Base-by-base conservation (phyloP, 1,140 invertebrate genomes). In the Tetramorium parvispinum region DNA sequence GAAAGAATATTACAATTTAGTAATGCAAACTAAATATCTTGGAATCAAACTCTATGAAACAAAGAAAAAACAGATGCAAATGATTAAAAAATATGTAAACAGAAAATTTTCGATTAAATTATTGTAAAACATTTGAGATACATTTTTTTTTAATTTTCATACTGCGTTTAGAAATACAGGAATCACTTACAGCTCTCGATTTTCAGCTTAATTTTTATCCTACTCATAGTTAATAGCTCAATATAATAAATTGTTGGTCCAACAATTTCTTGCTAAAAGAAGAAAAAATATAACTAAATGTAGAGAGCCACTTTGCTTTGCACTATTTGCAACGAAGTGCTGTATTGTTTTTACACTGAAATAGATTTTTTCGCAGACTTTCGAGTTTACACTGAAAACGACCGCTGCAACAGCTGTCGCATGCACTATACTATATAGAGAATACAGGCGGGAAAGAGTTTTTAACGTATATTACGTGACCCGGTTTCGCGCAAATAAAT, bases 391-490 rank as follows among this genome's bases (percentile, higher is more conserved):
- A 73, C 7, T 59, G 53, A 46, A 83, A 59, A 73, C 68, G 68
- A 61, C 2, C 37, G 3, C 16, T 61, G 43, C 40, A 83, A 75
- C 79, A 75, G 68, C 68, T 83, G 79, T 82, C 53, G 79, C 68
- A 11, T n/a, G 16, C 78, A 81, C 53, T n/a, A 73, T 37, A 46
- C 49, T 57, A 57, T 65, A 63, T 13, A 37, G 46, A 24, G 46
- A 43, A 37, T n/a, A 10, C 55, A 21, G 27, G 18, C 40, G 5
- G 53, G 70, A 24, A 57, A 32, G 24, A 83, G 51, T 82, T 83
- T 75, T 83, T 83, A 73, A 37, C 79, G 68, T 83, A 75, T 83
- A 83, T 83, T 83, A 73, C 53, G 53, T 83, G 79, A 83, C 79
- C 79, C 18, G 11, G 37, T 75, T 83, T 75, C 24, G 21, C 27